These are phyloP conservation scores for Melinaea menophilus DNA, from an alignment of 2,888 invertebrate genomes.

Conservation along the genomic window DNA sequence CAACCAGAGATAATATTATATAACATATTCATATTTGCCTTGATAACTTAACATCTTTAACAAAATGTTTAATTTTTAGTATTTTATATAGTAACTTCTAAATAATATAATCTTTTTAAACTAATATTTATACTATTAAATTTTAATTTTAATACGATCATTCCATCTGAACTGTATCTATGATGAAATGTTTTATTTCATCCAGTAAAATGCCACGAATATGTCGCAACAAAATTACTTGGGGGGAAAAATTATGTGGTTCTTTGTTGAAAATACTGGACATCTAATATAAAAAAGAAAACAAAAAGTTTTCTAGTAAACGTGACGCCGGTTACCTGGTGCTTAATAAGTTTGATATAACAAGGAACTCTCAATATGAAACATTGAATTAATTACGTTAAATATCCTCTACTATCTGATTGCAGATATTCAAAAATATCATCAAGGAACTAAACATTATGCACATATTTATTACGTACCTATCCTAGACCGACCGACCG, in stretches of 20 bases:
- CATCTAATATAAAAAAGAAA: slow-evolving; percentile 45
- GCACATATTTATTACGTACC: no score
- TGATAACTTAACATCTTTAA: no score
- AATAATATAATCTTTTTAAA: no score
- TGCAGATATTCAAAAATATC: no score
- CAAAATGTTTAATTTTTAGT: no score
- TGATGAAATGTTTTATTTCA: slow-evolving; percentile 66
- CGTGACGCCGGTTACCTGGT: slow-evolving; percentile 8
- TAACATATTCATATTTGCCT: neutral
- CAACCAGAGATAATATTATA: slow-evolving; percentile 6
- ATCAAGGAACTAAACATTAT: no score
- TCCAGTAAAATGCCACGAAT: slow-evolving; percentile 65
- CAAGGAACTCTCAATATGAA: no score
- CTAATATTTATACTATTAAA: neutral
- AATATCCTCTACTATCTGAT: no score
- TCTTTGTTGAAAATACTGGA: slow-evolving; percentile 54
- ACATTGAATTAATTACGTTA: no score
- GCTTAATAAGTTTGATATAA: neutral
- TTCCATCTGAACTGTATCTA: slow-evolving; percentile 31
- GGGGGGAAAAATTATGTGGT: slow-evolving; percentile 61
- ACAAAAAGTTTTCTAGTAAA: slow-evolving; percentile 27
- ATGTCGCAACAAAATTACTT: slow-evolving; percentile 63
- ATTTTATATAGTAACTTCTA: no score
- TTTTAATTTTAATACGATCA: slow-evolving; percentile 7
- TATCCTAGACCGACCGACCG: no score